These are phyloP conservation scores for Drosophila paulistorum DNA, from an alignment of 1,140 invertebrate genomes.

Conservation along the genomic window DNA sequence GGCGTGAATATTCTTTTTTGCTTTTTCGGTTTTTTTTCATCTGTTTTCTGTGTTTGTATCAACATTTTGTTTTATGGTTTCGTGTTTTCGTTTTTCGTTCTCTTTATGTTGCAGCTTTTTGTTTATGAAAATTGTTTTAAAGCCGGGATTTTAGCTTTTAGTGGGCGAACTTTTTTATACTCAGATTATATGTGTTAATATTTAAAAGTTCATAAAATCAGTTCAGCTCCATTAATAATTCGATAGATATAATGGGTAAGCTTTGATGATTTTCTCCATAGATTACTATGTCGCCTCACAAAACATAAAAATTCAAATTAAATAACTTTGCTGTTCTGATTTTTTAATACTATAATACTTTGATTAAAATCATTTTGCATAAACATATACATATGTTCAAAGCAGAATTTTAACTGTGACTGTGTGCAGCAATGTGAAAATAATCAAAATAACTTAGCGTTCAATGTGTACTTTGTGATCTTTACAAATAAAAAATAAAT, in stretches of 20 bases:
- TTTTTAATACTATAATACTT: not conserved
- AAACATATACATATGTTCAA: not conserved
- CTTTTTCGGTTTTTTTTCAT: constrained; percentile 14
- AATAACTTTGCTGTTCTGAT: too few relatives aligned
- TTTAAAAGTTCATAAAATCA: constrained; percentile 12
- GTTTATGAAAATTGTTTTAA: constrained; percentile 25
- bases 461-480: too few relatives aligned
- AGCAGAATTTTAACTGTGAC: not conserved
- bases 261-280: not conserved
- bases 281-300: too few relatives aligned
- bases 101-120: constrained; percentile 4
- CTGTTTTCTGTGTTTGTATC: constrained; percentile 20
- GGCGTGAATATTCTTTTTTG: constrained; percentile 40
- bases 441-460: too few relatives aligned
- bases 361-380: not conserved
- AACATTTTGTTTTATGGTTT: constrained; percentile 21
- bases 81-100: constrained; percentile 25
- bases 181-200: constrained; percentile 12
- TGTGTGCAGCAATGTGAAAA: too few relatives aligned
- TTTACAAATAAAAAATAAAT: too few relatives aligned
- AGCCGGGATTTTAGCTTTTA: constrained; percentile 1
- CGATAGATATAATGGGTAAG: not conserved
- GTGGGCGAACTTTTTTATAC: constrained; percentile 19
- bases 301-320: too few relatives aligned
- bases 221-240: constrained; percentile 1